These are phyloP conservation scores for Eilema depressum DNA, from an alignment of 2,888 invertebrate genomes.

Conservation along the genomic window DNA sequence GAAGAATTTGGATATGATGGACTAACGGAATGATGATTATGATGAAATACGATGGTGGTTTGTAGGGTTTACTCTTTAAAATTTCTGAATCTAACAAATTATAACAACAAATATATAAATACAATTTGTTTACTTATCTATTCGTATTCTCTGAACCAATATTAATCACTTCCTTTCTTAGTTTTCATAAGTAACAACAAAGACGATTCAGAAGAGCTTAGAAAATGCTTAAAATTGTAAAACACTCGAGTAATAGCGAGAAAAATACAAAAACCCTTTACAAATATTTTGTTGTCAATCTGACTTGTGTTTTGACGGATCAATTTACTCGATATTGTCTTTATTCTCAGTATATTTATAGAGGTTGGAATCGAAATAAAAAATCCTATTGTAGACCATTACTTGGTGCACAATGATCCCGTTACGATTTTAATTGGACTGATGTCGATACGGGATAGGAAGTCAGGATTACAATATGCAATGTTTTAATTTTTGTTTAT, in stretches of 20 bases:
- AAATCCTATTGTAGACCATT: background rate
- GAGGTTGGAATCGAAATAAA: background rate
- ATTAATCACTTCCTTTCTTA: background rate
- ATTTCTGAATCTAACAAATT: too few relatives aligned
- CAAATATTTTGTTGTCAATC: background rate
- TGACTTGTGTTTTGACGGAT: background rate
- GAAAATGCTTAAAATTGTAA: background rate
- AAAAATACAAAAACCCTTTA: background rate
- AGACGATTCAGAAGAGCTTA: background rate
- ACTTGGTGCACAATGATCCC: background rate
- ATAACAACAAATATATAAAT: background rate
- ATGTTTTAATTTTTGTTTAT: too few relatives aligned
- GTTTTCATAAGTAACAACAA: constrained; percentile 1
- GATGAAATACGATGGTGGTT: too few relatives aligned
- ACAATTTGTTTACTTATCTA: background rate
- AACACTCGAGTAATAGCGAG: background rate
- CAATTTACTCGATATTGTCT: background rate
- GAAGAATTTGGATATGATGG: too few relatives aligned
- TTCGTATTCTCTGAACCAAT: background rate
- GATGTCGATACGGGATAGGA: background rate
- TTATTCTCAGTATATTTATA: background rate
- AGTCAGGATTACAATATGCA: background rate
- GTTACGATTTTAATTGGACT: too few relatives aligned
- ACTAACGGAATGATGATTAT: too few relatives aligned
- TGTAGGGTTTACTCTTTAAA: too few relatives aligned